Base-by-base conservation (phyloP, 2,888 invertebrate species). In the Meteorus colon region DNA sequence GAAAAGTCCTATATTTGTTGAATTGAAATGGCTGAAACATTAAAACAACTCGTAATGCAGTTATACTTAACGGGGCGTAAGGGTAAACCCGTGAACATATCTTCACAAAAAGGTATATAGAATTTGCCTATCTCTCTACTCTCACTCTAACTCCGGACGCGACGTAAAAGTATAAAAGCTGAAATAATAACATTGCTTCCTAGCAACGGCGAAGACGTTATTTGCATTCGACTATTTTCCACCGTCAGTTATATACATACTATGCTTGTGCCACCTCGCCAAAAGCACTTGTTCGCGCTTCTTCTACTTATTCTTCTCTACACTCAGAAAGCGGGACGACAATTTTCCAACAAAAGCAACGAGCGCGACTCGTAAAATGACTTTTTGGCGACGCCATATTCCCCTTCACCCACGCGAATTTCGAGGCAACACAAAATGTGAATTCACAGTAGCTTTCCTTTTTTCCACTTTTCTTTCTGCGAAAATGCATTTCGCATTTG, bases 1-100 rank as follows among this genome's bases (percentile, higher is more conserved):
- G 86, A 84, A 84, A 83, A 83, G 78, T 45, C 37, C 24, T 45
- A 37, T 19, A 73, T 37, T 65, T 51, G 65, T 63, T 55, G 65
- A 65, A 63, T 62, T 45, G 34, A 48, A 72, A 63, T 72, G 68
- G 67, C 24, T 45, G 67, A 77, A 76, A 81, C 85, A 84, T 86
- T 86, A 86, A 85, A 84, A 85, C 83, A 81, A 82, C 81, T 77
- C 80, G 77, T 84, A 80, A 83, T 80, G 82, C 77, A 34, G 41
- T 66, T 37, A 37, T 66, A 66, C 66, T 41, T 8, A 55, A 73
- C 34, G 31, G 12, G 14, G 34, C 55, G 27, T 51, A 73, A 65
- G 37, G 51, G 63, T 37, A 73, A 65, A 66, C 24, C 37, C 73
- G 55, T 73, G 51, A 27, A 67, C 63, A 63, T 29, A 34, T 55